Conservation (phyloP, 2,113 vertebrate species). For the Rousettus leschenaultii region DNA sequence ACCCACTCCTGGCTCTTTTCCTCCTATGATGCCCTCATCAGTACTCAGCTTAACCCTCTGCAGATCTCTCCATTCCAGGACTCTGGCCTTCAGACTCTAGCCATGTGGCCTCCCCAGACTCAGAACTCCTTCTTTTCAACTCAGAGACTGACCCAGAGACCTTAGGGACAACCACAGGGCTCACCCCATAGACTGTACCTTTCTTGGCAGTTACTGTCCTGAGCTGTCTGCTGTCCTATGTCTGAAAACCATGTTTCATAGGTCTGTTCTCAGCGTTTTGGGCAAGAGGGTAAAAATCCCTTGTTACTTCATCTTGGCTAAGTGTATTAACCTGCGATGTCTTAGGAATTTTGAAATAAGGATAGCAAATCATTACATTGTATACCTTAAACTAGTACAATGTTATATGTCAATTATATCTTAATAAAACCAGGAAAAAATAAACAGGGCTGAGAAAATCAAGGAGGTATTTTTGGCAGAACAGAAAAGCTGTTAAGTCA, state of each 20-base stretch:
- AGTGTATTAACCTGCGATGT: not conserved
- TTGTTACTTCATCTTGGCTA: not conserved
- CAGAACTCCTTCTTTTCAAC: not conserved
- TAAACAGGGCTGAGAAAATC: not conserved
- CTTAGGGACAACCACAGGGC: not conserved
- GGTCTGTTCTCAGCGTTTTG: not conserved
- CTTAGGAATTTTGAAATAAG: not conserved
- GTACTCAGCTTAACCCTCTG: not conserved
- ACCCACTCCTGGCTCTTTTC: no score
- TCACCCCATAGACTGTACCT: not conserved
- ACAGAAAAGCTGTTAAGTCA: not conserved
- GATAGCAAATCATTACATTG: not conserved
- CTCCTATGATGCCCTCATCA: not conserved
- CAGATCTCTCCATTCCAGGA: no score
- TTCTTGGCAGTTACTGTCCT: not conserved
- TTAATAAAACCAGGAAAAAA: no score
- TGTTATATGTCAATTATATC: no score
- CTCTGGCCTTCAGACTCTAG: no score
- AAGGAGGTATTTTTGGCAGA: not conserved
- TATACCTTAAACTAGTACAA: not conserved
- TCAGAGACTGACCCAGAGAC: not conserved
- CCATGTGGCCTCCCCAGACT: not conserved
- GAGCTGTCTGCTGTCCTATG: not conserved
- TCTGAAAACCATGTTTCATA: not conserved
- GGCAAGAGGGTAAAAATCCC: not conserved